Conservation (phyloP, 2,797 vertebrate genomes). For the Dendrocincla tyrannina region DNA sequence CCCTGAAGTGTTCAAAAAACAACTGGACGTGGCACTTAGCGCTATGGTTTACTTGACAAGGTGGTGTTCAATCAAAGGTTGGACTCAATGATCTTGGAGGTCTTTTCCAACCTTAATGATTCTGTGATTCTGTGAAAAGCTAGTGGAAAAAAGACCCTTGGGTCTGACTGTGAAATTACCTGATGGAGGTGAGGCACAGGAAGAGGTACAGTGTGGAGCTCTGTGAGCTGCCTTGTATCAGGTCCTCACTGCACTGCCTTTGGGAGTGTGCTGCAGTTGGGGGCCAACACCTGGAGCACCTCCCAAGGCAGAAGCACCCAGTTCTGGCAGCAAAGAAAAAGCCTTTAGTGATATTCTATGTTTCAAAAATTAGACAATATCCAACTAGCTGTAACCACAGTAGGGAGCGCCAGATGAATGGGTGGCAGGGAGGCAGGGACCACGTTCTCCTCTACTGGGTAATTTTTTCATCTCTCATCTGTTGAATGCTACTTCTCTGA, state of each 20-base stretch:
- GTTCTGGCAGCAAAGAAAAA: not conserved
- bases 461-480: not conserved
- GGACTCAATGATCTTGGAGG: not conserved
- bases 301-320: not conserved
- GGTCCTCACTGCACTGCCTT: not conserved
- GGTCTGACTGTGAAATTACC: not conserved
- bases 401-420: not conserved
- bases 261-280: accelerated
- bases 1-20: not conserved
- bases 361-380: not conserved
- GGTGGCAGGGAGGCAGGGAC: not conserved
- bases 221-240: not conserved
- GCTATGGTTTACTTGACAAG: not conserved
- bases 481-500: not conserved
- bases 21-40: not conserved
- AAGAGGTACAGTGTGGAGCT: not conserved
- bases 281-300: not conserved
- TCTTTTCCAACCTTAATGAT: not conserved
- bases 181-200: accelerated
- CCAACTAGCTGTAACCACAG: not conserved
- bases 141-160: not conserved
- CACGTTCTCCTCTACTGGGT: not conserved
- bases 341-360: not conserved
- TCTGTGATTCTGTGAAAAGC: not conserved
- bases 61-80: not conserved